Conservation (phyloP, 2,113 vertebrate genomes). For the Eudyptes chrysolophus region DNA sequence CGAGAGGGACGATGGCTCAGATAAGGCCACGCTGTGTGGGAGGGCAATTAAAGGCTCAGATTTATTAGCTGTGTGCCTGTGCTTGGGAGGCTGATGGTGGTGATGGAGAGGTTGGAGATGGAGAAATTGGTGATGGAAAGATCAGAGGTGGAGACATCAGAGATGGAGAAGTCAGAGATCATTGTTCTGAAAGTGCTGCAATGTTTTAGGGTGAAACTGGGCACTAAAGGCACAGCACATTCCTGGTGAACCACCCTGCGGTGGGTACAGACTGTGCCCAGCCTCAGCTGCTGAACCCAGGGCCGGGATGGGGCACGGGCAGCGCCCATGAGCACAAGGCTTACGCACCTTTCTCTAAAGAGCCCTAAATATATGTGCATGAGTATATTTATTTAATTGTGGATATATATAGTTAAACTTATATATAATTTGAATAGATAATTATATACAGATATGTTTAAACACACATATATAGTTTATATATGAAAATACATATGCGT, state of each 20-base stretch:
- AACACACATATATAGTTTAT: background rate
- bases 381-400: background rate
- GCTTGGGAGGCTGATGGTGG: background rate
- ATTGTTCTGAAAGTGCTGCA: background rate
- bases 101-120: background rate
- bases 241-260: background rate
- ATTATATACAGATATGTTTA: background rate
- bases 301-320: accelerated
- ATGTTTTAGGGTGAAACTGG: background rate
- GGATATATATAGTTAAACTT: background rate
- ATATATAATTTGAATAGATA: background rate
- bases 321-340: background rate
- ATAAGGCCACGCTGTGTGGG: background rate
- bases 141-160: background rate
- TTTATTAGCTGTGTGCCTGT: background rate
- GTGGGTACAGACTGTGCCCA: background rate
- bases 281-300: background rate
- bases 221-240: background rate
- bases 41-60: background rate
- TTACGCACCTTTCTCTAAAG: background rate
- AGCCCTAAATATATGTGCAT: background rate
- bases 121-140: background rate
- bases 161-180: background rate
- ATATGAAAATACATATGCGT: background rate
- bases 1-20: background rate